Conservation (phyloP, 2,113 vertebrate genomes). For the Mustela lutreola region DNA sequence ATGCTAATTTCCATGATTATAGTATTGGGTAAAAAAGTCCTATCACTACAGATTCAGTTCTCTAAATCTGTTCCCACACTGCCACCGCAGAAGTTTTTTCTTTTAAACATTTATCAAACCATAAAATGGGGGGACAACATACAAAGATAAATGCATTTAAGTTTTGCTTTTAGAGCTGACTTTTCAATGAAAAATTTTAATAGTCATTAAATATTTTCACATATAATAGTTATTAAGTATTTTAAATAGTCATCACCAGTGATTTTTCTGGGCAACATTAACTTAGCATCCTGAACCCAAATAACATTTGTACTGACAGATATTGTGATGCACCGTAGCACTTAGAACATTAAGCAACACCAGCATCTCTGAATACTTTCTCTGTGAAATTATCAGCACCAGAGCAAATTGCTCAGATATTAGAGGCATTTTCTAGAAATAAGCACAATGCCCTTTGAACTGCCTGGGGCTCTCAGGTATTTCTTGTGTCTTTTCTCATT, state of each 20-base stretch:
- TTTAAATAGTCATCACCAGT: conserved; percentile 74
- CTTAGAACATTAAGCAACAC: neutral
- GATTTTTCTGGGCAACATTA: conserved; percentile 68
- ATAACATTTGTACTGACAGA: neutral
- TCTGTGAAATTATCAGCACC: neutral
- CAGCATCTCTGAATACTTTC: neutral
- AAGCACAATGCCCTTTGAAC: neutral
- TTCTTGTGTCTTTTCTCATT: neutral
- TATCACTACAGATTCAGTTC: neutral
- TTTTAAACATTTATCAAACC: neutral
- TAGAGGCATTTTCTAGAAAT: neutral
- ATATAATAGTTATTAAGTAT: conserved; percentile 37
- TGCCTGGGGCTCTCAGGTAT: neutral
- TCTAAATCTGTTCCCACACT: neutral
- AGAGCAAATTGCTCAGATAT: neutral
- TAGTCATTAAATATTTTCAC: conserved; percentile 76
- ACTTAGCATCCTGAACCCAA: conserved; percentile 67
- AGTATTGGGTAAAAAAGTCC: neutral
- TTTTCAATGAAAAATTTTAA: conserved; percentile 73
- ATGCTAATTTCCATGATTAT: neutral
- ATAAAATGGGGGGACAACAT: neutral
- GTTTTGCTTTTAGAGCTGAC: conserved; percentile 66
- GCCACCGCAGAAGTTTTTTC: neutral
- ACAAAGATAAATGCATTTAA: conserved; percentile 15
- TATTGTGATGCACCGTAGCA: neutral